Evolutionary conservation across 2,113 vertebrate genomes (phyloP), one percentile per base, ranked within the genome.

Genomic region (Sigmodon hispidus): DNA sequence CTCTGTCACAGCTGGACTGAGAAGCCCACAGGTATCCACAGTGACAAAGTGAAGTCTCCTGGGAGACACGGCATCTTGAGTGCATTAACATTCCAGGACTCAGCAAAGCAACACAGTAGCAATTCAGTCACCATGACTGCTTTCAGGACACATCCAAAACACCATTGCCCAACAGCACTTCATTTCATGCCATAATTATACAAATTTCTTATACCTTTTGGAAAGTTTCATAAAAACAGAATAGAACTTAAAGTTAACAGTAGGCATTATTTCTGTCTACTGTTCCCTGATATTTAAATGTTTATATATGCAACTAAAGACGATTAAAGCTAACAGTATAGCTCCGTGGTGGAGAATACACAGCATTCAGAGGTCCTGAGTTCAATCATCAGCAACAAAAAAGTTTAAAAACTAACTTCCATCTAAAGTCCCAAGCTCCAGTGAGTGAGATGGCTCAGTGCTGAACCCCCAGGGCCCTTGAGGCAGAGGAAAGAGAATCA

Each of bases 211-310:
- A 67, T 7, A 88, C 4, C 40, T 84, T 91, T 87, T 72, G 26
- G 70, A 40, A 91, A 93, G 22, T 45, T 87, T 67, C 61, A 85
- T 69, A 21, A 94, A 94, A 95, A 63, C 72, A 26, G 40, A 61
- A 88, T 17, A 93, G 91, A 94, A 72, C 36, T 89, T 45, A 73
- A 72, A 7, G 34, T 83, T 22, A 95, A 96, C 7, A 77, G 31
- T 34, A 93, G 69, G 34, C 13, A 79, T 69, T 73, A 81, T 2
- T 76, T 91, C 52, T 87, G 48, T 61, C n/a, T 75, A 55, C 26
- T 70, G 21, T 57, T 81, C 13, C 36, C 31, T 90, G 16, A 10
- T 48, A 89, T 73, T 81, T 96, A 88, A 89, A 83, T 45, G 94
- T 15, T 59, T 90, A 69, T 17, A 63, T 79, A 79, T 2, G 24